phyloP scores from a whole-genome alignment of 2,888 invertebrate species.

The Thymelicus acteon region DNA sequence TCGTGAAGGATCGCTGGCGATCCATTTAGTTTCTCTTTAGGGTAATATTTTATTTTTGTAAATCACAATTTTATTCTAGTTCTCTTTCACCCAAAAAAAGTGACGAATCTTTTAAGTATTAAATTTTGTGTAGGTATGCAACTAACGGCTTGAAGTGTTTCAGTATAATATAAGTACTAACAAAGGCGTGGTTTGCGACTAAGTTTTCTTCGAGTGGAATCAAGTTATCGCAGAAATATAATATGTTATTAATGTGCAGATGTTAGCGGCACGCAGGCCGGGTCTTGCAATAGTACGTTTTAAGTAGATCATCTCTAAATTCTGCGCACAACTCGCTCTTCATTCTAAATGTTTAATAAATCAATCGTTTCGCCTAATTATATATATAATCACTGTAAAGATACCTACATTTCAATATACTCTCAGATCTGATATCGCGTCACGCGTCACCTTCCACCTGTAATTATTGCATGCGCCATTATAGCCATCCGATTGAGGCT shows the following conservation, averaged over 20 bases:
- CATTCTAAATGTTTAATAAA: slow-evolving; percentile 25
- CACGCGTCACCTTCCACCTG: slow-evolving; percentile 36
- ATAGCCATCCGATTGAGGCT: slow-evolving; percentile 12
- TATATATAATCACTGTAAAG: slow-evolving; percentile 19
- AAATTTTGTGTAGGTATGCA: slow-evolving; percentile 67
- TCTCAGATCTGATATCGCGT: slow-evolving; percentile 43
- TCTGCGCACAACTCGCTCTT: slow-evolving; percentile 64
- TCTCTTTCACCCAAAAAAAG: slow-evolving; percentile 65
- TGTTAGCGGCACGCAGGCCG: slow-evolving; percentile 62
- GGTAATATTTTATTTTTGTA: slow-evolving; percentile 72
- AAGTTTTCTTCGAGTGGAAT: slow-evolving; percentile 70
- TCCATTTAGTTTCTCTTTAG: slow-evolving; percentile 79
- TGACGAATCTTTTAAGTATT: slow-evolving; percentile 58
- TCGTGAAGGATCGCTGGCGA: slow-evolving; percentile 80
- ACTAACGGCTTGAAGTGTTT: slow-evolving; percentile 81
- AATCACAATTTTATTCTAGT: slow-evolving; percentile 69
- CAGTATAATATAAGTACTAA: slow-evolving; percentile 74
- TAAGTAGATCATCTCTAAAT: slow-evolving; percentile 60
- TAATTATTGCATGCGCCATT: slow-evolving; percentile 28
- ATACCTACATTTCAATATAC: slow-evolving; percentile 19
- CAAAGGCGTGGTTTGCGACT: slow-evolving; percentile 76
- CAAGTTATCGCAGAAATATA: slow-evolving; percentile 53
- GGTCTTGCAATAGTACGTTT: slow-evolving; percentile 76
- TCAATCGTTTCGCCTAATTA: slow-evolving; percentile 19
- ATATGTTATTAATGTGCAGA: slow-evolving; percentile 45